Base-by-base conservation (phyloP, 2,797 vertebrate genomes). In the Gobio occitaniae region DNA sequence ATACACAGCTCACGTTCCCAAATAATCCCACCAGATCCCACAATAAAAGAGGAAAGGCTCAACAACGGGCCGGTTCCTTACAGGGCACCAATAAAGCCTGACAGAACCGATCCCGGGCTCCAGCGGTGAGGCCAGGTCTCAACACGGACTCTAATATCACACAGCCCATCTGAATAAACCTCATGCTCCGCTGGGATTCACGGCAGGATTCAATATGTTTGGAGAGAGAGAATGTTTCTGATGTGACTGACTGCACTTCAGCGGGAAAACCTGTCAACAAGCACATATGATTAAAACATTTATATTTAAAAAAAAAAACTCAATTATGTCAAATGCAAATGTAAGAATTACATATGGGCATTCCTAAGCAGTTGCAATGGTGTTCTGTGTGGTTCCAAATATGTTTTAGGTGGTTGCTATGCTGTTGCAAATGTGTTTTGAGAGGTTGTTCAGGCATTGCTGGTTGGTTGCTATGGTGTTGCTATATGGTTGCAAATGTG, bases 11-110 rank as follows among this genome's bases (percentile, higher is more conserved):
- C 77, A 72, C 82, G 54, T 63, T 83, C 52, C 13, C 78, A 65
- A 50, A 6, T 54, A 66, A 87, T 85, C 83, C 77, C 70, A 44
- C 44, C 85, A 79, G 44, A 84, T 59, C 52, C 56, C 38, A 52
- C 79, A 70, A 87, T 78, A 76, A 56, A 15, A 13, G 70, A 50
- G 56, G 56, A 32, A 74, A 59, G 68, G 41, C 69, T 82, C 68
- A 71, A 71, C n/a, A 56, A 63, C 54, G n/a, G 48, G n/a, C 25
- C 32, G 65, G 10, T 36, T 6, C 52, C 25, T 54, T 10, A 16
- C 2, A 10, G 56, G n/a, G 15, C 3, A 48, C 54, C 69, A 61
- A 61, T 82, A 82, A 61, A 56, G 41, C 17, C 66, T 29, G 52
- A 41, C 63, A 69, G 65, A 52, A 32, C 36, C 13, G 52, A 32